Base-by-base conservation (phyloP, 2,113 vertebrate genomes). In the Collichthys lucidus region DNA sequence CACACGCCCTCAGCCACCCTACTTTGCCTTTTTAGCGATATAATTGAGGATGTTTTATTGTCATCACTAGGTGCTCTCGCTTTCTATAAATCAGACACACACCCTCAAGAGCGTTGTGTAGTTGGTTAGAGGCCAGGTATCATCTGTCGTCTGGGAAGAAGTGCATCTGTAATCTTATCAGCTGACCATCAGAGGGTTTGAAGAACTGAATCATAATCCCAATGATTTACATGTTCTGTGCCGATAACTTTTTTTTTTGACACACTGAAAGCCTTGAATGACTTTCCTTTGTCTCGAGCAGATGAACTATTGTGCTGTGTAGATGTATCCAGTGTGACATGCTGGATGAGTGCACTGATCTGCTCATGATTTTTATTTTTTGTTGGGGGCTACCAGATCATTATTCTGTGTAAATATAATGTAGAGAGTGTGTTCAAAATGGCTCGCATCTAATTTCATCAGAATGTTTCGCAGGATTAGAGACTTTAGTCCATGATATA, bases 101-200 rank as follows among this genome's bases (percentile, higher is more conserved):
- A 17, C 82, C 79, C 70, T 70, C 4, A 15, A 57, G 50, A 60
- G 55, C 50, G 73, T 77, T 66, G 65, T 91, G 72, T 29, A 49
- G 57, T 77, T 12, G 16, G 87, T 78, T 75, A 73, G 82, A 63
- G 76, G 68, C 65, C 74, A 69, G 66, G 62, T 75, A 79, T 88
- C 90, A 78, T 74, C 31, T 84, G 22, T 55, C 52, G 46, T 46
- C 60, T 74, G 55, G n/a, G 67, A 22, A 42, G 14, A 67, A 31
- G 42, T 50, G 40, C 57, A 12, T 16, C 24, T 31, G 16, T 15
- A 6, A 0, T 62, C 42, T 55, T 57, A 52, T 61, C 26, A 17
- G 29, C 12, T 64, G 22, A 61, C 10, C 65, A 65, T 6, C 7
- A 15, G 9, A n/a, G 1, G 8, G 3, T 56, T 6, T 64, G 12